Base-by-base conservation (phyloP, 2,797 vertebrate genomes). In the Tiaroga cobitis region DNA sequence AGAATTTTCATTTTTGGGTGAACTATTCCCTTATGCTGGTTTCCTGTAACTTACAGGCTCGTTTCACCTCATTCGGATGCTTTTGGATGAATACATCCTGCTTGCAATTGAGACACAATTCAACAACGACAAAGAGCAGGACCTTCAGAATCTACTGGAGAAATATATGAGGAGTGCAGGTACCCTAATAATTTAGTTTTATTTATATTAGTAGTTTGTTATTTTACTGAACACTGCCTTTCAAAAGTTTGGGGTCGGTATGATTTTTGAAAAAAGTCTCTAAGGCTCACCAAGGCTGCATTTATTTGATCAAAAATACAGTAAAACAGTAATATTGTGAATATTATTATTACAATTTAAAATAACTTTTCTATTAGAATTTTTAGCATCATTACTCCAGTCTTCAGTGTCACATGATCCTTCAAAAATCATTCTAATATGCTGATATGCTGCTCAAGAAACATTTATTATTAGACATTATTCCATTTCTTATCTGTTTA, bases 141-240 rank as follows among this genome's bases (percentile, higher is more conserved):
- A 99, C 83, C 95, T 99, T 90, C 97, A 98, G 93, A 98, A 97
- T 93, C 95, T 99, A 49, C 90, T 99, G 92, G 98, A 99, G 92
- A 98, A 97, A 93, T 99, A 99, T 87, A 99, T 99, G 98, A 99
- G 97, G 90, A 99, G 99, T 91, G 95, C 97, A 94, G 98, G 98
- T 99, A 96, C 83, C 26, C 10, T 24, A 6, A 26, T 2, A 0
- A 79, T 37, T 70, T 39, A 0, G 13, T n/a, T 65, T 18, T 29
- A 34, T 51, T 24, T 75, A 46, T 65, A 29, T 73, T 24, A 63
- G 34, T 10, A 34, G 18, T 61, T 56, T 46, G 15, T 69, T 56
- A 9, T 18, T 56, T 49, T 49, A 51, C 26, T 19, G 26, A 19
- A 56, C 32, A 5, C 34, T 61, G 16, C 4, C 1, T 5, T 10